Base-by-base conservation (phyloP, 1,140 invertebrate species). In the Aphidius ervi region DNA sequence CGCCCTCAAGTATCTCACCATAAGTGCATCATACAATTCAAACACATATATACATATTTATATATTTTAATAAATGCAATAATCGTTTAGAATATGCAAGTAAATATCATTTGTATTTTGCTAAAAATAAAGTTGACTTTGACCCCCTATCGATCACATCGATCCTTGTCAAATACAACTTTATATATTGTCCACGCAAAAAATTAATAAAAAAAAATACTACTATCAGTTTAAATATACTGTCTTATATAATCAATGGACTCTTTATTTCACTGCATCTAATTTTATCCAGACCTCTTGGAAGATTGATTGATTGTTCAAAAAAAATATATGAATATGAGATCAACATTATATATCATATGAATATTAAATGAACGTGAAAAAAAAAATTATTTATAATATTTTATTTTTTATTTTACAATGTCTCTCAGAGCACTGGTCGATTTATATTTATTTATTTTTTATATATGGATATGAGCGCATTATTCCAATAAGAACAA, bases 141-240 rank as follows among this genome's bases (percentile, higher is more conserved):
- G 70, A 70, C 70, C 69, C 63, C 63, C 70, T 71, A 70, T 71
- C 64, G 69, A 72, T 72, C 54, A 61, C 63, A 64, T 59, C 63
- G 63, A 56, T 64, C 59, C 59, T 56, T 61, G 63, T 64, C 63
- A 63, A 64, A 57, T 9, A 59, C 7, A 9, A 43, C n/a, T 8
- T 43, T 41, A 20, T 43, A 40, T 55, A 23, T 52, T 52, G 23
- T 31, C 23, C 23, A 31, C 23, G 16, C 16, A 16, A 16, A 31
- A 31, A 31, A 31, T 31, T 2, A 31, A 31, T 3, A 31, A 31
- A 31, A 31, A 31, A 3, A 31, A 31, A 31, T 31, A 31, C 4
- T 31, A 31, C 23, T 3, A 31, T 3, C 23, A 31, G 23, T 31
- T 31, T 31, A 1, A 31, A 31, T 31, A 31, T 31, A 31, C 23